Base-by-base conservation (phyloP, 1,140 invertebrate species). In the Orius insidiosus region DNA sequence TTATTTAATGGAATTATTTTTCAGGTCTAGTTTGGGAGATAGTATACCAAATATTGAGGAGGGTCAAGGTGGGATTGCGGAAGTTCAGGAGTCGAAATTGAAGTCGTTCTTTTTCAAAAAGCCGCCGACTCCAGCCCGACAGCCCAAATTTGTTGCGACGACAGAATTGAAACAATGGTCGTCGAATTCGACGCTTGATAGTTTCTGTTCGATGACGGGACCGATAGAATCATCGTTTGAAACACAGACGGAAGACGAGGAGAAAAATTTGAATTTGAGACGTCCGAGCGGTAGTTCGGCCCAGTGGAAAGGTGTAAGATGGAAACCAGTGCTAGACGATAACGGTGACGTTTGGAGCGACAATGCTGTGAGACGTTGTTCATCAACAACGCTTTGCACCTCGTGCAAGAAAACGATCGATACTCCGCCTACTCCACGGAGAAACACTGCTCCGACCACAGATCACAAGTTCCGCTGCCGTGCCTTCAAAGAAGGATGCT, bases 231-330 rank as follows among this genome's bases (percentile, higher is more conserved):
- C 38, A 36, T 36, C 35, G 3, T n/a, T 15, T 15, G 14, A 15
- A 5, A 11, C 24, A 5, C 31, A 44, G 15, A 18, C 16, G n/a
- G 13, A 13, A 13, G 24, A 46, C 15, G 34, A 43, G 16, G 45
- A 39, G 8, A 15, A 16, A 36, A 36, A 11, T 40, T 38, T 34
- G 14, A 35, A 42, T 34, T 36, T 35, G 16, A 19, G 49, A 35
- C 40, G 47, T 2, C 42, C 40, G 5, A 55, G 54, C 35, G 41
- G n/a, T 37, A 45, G 39, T 24, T 53, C 54, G 8, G 46, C 35
- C 5, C 50, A 53, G 19, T 53, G 52, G 52, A 51, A 50, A 24
- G 50, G 47, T 16, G 49, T 55, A 4, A 48, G 53, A 7, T 55
- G 52, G 54, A 54, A 52, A 37, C 45, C 54, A 5, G 41, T 52